Base-by-base conservation (phyloP, 2,797 vertebrate genomes). In the Cetoscarus ocellatus region DNA sequence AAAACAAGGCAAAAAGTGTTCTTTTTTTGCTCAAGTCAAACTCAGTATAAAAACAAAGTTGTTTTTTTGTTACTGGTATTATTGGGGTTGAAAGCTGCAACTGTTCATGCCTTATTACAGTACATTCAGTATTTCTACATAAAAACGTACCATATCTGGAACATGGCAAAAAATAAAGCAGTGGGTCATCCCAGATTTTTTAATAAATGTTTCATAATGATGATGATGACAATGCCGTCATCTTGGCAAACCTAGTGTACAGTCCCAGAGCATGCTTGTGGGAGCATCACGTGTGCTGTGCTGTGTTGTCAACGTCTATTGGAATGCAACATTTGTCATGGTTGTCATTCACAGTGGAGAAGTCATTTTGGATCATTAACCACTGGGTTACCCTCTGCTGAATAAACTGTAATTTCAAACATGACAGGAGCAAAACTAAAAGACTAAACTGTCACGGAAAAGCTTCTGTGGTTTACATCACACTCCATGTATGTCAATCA, bases 261-360 rank as follows among this genome's bases (percentile, higher is more conserved):
- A 92, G 92, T 90, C 90, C 91, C 88, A 86, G 73, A 92, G 93
- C 92, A 94, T 93, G 91, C 88, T 86, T 84, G 88, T 93, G 90
- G 89, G 89, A 92, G 85, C 88, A 89, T 91, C 90, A 91, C 84
- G 73, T 93, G 91, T 93, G 83, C 86, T 87, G 91, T 93, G 90
- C 90, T 91, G 89, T 94, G 91, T 93, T 81, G 91, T 94, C 92
- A 84, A 90, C 73, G 87, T 91, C 86, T 91, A 90, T 27, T 88
- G 88, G 92, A 94, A 94, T 94, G 92, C 92, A 89, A 91, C 90
- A 87, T 92, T 87, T 86, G 89, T 93, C 87, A 91, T 81, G 65
- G 83, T 89, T 81, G 87, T 90, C 83, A 91, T 84, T 91, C 82
- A 88, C 86, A 68, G 83, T 91, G 82, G 81, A 83, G 74, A 88